Percentiles rank a stretch among this genome's conserved stretches.
Conservation (phyloP, 2,113 vertebrate species). For the Camelus bactrianus region DNA sequence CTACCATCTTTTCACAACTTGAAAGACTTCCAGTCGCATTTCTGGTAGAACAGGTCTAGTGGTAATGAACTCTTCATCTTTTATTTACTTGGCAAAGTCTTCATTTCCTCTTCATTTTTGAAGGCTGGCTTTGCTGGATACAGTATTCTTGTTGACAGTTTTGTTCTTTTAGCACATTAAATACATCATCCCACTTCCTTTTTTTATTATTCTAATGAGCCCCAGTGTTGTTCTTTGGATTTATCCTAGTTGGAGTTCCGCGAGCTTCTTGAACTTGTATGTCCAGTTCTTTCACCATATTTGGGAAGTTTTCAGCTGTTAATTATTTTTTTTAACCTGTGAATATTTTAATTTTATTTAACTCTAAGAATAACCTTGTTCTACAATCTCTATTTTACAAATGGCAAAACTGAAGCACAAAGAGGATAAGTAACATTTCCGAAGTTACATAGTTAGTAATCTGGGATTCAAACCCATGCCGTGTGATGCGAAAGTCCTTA, state of each 20-base stretch:
- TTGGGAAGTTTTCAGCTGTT: neutral
- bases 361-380: no score
- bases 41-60: neutral
- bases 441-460: no score
- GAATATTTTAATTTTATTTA: no score
- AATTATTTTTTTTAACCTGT: neutral
- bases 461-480: no score
- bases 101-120: neutral
- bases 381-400: no score
- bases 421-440: no score
- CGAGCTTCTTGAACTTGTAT: neutral
- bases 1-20: neutral
- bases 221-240: neutral
- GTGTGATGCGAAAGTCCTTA: no score
- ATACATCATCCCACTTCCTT: neutral
- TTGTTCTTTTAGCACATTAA: neutral
- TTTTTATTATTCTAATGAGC: neutral
- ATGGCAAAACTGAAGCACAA: no score
- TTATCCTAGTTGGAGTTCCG: neutral
- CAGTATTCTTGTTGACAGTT: neutral
- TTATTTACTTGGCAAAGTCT: neutral
- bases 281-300: neutral
- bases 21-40: neutral
- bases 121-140: neutral
- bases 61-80: neutral